Evolutionary conservation across 2,113 vertebrate genomes (phyloP), one percentile per base, ranked within the genome.

Genomic region (Dicentrarchus labrax): DNA sequence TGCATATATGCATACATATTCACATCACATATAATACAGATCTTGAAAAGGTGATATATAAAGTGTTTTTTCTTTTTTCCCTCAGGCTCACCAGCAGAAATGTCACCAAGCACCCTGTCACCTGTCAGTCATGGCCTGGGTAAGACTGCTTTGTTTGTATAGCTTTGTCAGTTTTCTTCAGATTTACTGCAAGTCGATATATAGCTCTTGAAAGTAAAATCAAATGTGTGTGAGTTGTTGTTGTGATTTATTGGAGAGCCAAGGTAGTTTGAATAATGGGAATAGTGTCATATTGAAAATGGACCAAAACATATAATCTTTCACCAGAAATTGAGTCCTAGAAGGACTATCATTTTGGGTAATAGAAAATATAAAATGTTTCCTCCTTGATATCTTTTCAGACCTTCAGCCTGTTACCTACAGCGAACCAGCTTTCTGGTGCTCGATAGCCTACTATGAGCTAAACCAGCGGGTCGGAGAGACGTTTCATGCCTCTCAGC

Each of bases 401-500:
- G 98, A 99, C 91, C 95, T 99, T 80, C 98, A 99, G 85, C 98
- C 98, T 0, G 98, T 99, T 78, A 99, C 98, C 82, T 99, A 99
- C 88, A 99, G 97, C 0, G 98, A 99, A 88, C 98, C 98, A 72
- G 98, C 98, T 0, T 99, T 99, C 94, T 99, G 98, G 98, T 99
- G 98, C 93, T 99, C 98, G 24, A 99, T 99, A 97, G 97, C 98
- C 1, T 99, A 99, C 94, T 99, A 99, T 8, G 98, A 99, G 93
- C 92, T 99, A 64, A 99, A 99, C 94, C 98, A 99, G 92, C 97
- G 98, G 79, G 98, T 99, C 38, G 98, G 98, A 67, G 98, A 99
- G 94, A 99, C 98, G 19, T 99, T 99, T 90, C 98, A 99, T 56
- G 98, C 98, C 2, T 99, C 98, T 0, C 98, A 99, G 83, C 98